Evolutionary conservation across 1,140 invertebrate genomes (phyloP).

Genomic region (Ridgeia piscesae): DNA sequence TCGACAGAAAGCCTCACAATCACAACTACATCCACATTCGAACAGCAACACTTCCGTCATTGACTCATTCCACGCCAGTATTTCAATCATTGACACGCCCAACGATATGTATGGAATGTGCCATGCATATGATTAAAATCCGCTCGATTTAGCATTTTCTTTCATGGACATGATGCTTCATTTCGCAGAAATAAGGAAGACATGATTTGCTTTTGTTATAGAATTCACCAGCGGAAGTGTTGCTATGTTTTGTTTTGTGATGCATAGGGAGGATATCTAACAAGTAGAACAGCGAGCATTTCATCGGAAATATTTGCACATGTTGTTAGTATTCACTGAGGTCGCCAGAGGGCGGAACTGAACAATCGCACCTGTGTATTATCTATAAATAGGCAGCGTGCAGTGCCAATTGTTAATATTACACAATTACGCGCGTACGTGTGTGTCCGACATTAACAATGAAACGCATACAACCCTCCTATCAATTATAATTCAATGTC

Average conservation of each 20-base stretch:
- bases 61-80: neutral
- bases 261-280: neutral
- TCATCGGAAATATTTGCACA: neutral
- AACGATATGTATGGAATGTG: neutral
- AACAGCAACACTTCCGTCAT: slow-evolving; percentile 4
- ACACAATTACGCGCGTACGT: no score
- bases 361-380: neutral
- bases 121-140: neutral
- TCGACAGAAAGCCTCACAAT: neutral
- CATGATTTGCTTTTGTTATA: neutral
- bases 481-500: no score
- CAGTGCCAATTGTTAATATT: neutral
- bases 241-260: neutral
- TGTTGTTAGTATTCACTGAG: neutral
- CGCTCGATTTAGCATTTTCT: neutral
- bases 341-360: neutral
- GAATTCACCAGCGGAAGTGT: neutral
- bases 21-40: neutral
- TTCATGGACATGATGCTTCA: neutral
- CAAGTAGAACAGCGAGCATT: neutral
- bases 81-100: neutral
- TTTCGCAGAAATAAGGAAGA: neutral
- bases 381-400: neutral
- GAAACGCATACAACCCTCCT: no score
- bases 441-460: no score